phyloP scores from a whole-genome alignment of 1,140 invertebrate genomes.

The Battus philenor region DNA sequence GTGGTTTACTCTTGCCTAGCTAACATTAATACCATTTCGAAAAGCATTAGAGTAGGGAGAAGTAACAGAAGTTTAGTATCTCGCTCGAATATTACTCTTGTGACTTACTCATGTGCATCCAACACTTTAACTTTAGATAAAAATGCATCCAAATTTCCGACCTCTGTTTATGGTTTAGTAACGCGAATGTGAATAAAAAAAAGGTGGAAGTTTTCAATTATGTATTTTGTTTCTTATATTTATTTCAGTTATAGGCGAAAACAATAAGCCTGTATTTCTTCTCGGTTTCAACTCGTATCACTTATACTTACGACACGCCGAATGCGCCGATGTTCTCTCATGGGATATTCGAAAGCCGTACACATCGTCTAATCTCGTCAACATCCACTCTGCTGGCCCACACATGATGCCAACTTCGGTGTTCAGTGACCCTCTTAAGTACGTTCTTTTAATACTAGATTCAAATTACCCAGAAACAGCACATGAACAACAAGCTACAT shows the following conservation, averaged over 20 bases:
- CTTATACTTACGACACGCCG: constrained; percentile 35
- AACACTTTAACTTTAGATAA: too few relatives aligned
- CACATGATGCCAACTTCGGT: constrained; percentile 36
- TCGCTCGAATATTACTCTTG: too few relatives aligned
- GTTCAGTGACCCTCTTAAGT: constrained; percentile 26
- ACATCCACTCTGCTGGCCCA: constrained; percentile 38
- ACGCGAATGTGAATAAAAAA: too few relatives aligned
- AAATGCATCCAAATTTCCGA: too few relatives aligned
- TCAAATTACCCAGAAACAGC: constrained; percentile 40
- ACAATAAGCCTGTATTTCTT: constrained; percentile 31
- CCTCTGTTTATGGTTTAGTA: too few relatives aligned
- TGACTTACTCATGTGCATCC: too few relatives aligned
- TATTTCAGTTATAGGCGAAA: constrained; percentile 39
- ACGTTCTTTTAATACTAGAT: constrained; percentile 32
- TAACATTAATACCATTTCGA: too few relatives aligned
- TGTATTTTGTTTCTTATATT: constrained; percentile 14
- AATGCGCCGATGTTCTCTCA: constrained; percentile 38
- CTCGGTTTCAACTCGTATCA: constrained; percentile 33
- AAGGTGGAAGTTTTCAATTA: too few relatives aligned
- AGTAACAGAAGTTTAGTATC: too few relatives aligned
- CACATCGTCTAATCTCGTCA: constrained; percentile 28
- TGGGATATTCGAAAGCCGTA: constrained; percentile 35
- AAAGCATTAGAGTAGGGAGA: too few relatives aligned
- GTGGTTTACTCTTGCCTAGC: too few relatives aligned
- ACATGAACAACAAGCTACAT: constrained; percentile 27